These are phyloP conservation scores for Heliothis peltigera DNA, from an alignment of 2,888 invertebrate species.

Conservation along the genomic window DNA sequence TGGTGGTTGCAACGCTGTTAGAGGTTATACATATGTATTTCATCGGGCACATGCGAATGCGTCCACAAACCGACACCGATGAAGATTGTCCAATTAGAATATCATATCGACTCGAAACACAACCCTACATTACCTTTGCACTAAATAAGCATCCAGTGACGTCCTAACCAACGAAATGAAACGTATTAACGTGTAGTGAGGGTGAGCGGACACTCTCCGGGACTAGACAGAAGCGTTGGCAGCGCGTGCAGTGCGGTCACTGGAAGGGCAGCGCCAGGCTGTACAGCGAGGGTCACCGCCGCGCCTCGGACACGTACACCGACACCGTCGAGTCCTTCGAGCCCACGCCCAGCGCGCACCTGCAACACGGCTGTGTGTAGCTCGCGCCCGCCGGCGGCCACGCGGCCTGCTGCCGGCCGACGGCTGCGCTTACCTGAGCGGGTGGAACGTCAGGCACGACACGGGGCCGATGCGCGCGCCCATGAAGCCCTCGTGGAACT, in stretches of 20 bases:
- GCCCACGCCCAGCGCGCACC: conserved; percentile 95
- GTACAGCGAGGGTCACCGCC: conserved; percentile 92
- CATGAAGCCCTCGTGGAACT: conserved; percentile 96
- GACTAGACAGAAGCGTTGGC: conserved; percentile 48
- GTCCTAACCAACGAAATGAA: conserved; percentile 29
- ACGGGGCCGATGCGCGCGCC: conserved; percentile 96
- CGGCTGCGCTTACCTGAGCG: conserved; percentile 89
- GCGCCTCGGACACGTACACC: conserved; percentile 93
- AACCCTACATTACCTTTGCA: conserved; percentile 45
- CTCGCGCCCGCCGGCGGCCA: too few species aligned
- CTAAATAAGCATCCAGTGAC: conserved; percentile 60
- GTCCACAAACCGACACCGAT: conserved; percentile 21
- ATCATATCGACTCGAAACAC: conserved; percentile 17
- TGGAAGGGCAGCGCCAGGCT: conserved; percentile 72
- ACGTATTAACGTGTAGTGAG: conserved; percentile 14
- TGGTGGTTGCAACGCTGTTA: conserved; percentile 43
- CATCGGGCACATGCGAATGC: conserved; percentile 40
- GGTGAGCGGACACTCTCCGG: conserved; percentile 39
- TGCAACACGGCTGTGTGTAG: too few species aligned
- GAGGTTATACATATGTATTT: conserved; percentile 43
- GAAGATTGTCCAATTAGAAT: conserved; percentile 9
- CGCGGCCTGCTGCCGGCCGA: too few species aligned
- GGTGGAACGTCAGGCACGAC: conserved; percentile 97
- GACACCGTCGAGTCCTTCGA: conserved; percentile 95
- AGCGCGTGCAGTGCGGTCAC: conserved; percentile 59